Base-by-base conservation (phyloP, 2,797 vertebrate species). In the Psittacula echo region DNA sequence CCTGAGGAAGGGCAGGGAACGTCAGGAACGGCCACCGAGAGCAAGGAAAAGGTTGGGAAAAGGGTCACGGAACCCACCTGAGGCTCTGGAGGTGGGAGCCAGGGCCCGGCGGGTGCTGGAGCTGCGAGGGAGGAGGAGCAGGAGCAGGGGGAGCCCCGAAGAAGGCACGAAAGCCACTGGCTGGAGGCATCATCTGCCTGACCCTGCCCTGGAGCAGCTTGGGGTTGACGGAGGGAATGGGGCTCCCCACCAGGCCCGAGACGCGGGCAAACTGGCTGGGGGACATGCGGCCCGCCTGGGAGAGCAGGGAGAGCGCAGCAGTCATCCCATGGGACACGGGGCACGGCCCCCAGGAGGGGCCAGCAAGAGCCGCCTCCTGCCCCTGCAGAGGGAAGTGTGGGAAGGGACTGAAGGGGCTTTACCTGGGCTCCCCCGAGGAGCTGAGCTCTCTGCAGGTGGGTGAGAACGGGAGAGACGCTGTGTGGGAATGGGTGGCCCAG, bases 381-480 rank as follows among this genome's bases (percentile, higher is more conserved):
- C 21, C 7, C 0, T 1, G 1, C 5, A 0, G 1, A 8, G 5
- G 37, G 12, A 50, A 41, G 27, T 0, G 1, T 21, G 17, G 53
- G 41, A 11, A 23, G 50, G 34, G 41, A 41, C 12, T 1, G 4
- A 13, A 17, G 6, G 5, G 32, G 47, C 14, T 95, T 94, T 96
- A 98, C 98, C 98, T 98, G 98, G 42, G 98, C 97, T 94, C 98
- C 98, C 97, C 98, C 97, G 0, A 99, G 98, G 93, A 99, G 97
- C 97, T 99, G 99, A 10, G 99, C 99, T 95, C 99, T 98, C 90
- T 99, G 99, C 89, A 99, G 98, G 91, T 99, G 99, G 84, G 98
- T 99, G 96, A 99, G 98, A 78, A 99, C 98, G 1, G 99, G 98
- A 84, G 98, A 98, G 39, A 99, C 98, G 47, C 96, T 98, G 64